Conservation (phyloP, 2,113 vertebrate genomes). For the Panthera tigris region DNA sequence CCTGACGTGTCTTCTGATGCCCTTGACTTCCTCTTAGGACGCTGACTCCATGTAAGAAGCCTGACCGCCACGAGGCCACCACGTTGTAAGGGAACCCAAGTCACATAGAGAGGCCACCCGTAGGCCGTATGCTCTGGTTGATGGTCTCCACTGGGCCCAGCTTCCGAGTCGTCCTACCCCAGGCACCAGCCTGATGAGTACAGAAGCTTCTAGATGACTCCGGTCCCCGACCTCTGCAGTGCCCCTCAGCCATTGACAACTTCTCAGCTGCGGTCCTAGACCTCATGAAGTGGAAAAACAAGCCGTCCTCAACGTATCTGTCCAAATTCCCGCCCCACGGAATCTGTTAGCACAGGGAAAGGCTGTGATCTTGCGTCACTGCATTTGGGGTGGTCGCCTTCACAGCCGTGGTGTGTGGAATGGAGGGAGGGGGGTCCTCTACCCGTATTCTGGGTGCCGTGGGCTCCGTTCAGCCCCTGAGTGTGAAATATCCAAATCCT, state of each 20-base stretch:
- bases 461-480: background rate
- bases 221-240: background rate
- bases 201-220: background rate
- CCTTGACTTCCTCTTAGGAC: background rate
- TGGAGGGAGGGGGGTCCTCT: background rate
- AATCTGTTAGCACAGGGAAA: background rate
- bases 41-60: background rate
- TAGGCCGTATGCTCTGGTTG: too few relatives aligned
- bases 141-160: background rate
- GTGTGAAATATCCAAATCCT: background rate
- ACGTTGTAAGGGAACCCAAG: background rate
- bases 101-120: rapidly evolving
- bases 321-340: background rate
- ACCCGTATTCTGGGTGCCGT: background rate
- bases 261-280: background rate
- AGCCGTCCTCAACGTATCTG: background rate
- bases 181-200: background rate
- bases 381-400: background rate
- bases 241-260: background rate
- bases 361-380: background rate
- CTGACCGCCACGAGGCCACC: background rate
- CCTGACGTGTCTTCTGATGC: background rate
- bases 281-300: background rate
- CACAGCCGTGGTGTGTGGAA: background rate
- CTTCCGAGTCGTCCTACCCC: background rate